Evolutionary conservation across 2,888 invertebrate species (phyloP).

Genomic region (Acronicta psi): DNA sequence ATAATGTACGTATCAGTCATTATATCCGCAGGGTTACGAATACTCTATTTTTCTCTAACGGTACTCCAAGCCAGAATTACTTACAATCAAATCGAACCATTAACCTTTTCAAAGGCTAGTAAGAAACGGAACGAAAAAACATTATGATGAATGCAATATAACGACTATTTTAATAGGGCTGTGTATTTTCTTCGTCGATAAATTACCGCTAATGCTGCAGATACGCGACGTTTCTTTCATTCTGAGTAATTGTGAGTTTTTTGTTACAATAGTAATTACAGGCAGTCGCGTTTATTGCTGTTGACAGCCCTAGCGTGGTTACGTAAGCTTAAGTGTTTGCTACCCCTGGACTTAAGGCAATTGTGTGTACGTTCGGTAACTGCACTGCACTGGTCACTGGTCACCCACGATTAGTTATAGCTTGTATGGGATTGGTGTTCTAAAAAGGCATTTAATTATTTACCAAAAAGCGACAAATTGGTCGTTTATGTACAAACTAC

Average conservation of each 20-base stretch:
- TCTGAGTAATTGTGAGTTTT: conserved; percentile 56
- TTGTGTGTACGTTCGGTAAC: conserved; percentile 17
- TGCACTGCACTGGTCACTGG: neutral
- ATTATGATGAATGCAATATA: conserved; percentile 72
- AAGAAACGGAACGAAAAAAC: conserved; percentile 64
- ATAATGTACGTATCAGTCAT: neutral
- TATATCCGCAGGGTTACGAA: conserved; percentile 19
- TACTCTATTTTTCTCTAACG: conserved; percentile 37
- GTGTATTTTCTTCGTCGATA: conserved; percentile 71
- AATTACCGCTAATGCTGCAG: conserved; percentile 68
- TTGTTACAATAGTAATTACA: conserved; percentile 59
- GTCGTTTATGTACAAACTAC: neutral
- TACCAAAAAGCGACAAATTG: neutral
- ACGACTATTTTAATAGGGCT: conserved; percentile 72
- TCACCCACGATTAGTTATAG: conserved; percentile 10
- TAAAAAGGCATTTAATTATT: neutral
- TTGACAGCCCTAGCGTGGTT: conserved; percentile 63
- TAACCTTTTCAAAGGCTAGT: conserved; percentile 69
- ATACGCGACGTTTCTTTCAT: conserved; percentile 64
- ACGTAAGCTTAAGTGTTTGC: conserved; percentile 38
- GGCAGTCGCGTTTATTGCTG: conserved; percentile 56
- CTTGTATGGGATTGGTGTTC: neutral
- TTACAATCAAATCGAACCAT: conserved; percentile 66
- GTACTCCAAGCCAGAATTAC: conserved; percentile 60
- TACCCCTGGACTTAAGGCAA: conserved; percentile 26